Evolutionary conservation across 1,140 invertebrate species (phyloP), one percentile per base, ranked within the genome.

Genomic region (Temnothorax longispinosus): DNA sequence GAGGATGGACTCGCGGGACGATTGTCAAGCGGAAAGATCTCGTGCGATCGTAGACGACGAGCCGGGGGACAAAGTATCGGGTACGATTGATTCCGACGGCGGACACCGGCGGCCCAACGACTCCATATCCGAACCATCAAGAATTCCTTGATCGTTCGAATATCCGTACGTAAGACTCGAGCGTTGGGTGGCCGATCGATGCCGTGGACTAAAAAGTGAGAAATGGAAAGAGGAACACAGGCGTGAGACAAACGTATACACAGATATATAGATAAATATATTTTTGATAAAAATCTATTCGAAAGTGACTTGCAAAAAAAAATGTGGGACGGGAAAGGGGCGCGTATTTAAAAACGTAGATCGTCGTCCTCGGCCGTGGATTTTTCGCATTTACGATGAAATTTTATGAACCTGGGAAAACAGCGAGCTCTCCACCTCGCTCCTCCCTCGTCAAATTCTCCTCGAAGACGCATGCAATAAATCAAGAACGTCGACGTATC

Each of bases 51-150:
- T 32, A 67, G 58, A 87, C 38, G 50, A n/a, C 67, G 67, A 56
- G 27, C 60, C 18, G n/a, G 13, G 3, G 50, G 21, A 8, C 38
- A 50, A 60, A 60, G 21, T 60, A 71, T 71, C 27, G 58, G 58
- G 67, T 38, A 52, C 50, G 80, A 41, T 50, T 44, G 80, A 82
- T 18, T 71, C 52, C 47, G 32, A 77, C 87, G 88, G 64, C 78
- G 65, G 56, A 89, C 88, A 85, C 56, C 58, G 87, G 71, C 64
- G 52, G 78, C 86, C 32, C 89, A 92, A 94, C 87, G 90, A 64
- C 90, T 94, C 94, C 92, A 94, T 94, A 95, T 93, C 92, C 94
- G 95, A 94, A 93, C 90, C 69, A 91, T 94, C 93, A 95, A 95
- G 94, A 95, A 74, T 95, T 94, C 90, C 94, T 95, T 94, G 94